phyloP scores from a whole-genome alignment of 1,140 invertebrate species.

The Adelges cooleyi region DNA sequence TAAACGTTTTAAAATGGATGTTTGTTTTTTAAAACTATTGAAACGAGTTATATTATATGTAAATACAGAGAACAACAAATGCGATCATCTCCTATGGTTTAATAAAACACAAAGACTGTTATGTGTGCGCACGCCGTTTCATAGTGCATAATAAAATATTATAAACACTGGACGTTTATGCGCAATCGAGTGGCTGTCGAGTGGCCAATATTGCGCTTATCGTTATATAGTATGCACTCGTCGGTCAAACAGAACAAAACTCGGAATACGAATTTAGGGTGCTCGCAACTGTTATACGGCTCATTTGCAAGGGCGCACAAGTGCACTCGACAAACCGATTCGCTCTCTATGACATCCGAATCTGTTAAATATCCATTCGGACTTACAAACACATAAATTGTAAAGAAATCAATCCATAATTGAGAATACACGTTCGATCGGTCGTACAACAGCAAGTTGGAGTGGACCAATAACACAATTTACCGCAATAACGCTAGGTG shows the following conservation, averaged over 20 bases:
- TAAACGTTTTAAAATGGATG: too few species aligned
- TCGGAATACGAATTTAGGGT: neutral
- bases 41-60: too few species aligned
- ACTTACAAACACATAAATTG: too few species aligned
- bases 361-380: neutral
- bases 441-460: too few species aligned
- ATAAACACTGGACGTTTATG: neutral
- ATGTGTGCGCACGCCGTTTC: neutral
- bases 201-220: slow-evolving; percentile 5
- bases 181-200: slow-evolving; percentile 5
- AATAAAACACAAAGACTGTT: too few species aligned
- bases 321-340: slow-evolving; percentile 6
- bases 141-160: neutral
- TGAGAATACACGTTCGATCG: too few species aligned
- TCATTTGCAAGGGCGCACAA: slow-evolving; percentile 14
- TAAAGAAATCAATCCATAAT: too few species aligned
- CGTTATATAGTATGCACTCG: neutral
- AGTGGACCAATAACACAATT: too few species aligned
- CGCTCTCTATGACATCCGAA: slow-evolving; percentile 3
- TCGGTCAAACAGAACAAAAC: neutral
- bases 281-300: slow-evolving; percentile 16
- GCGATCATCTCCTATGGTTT: too few species aligned
- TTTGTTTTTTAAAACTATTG: too few species aligned
- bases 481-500: too few species aligned
- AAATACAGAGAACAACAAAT: too few species aligned